phyloP scores from a whole-genome alignment of 2,797 vertebrate genomes.

The Sebastes iracundus region DNA sequence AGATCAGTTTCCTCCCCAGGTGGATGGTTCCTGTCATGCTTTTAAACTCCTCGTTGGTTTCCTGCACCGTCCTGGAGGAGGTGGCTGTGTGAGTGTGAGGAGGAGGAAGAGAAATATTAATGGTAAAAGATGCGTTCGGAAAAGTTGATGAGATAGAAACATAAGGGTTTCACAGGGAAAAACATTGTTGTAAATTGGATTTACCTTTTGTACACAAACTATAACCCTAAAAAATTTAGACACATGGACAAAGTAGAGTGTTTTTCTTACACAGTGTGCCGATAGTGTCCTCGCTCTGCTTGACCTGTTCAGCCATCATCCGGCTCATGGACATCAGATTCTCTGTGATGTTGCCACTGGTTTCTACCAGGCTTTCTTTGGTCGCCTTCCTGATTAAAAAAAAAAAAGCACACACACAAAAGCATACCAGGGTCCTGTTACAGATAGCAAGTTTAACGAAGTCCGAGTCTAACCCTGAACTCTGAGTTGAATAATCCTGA shows the following conservation, averaged over 20 bases:
- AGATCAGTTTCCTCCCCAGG: constrained; percentile 93
- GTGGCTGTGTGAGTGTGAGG: constrained; percentile 72
- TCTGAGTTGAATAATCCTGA: no score
- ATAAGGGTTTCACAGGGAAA: not conserved
- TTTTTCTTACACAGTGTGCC: constrained; percentile 85
- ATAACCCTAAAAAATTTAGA: not conserved
- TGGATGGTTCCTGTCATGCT: constrained; percentile 95
- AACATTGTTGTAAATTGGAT: not conserved
- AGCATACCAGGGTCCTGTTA: not conserved
- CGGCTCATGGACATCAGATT: constrained; percentile 93
- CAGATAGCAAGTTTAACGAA: not conserved
- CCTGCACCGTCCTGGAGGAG: constrained; percentile 92
- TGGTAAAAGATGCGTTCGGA: not conserved
- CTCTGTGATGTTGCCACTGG: constrained; percentile 91
- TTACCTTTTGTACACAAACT: not conserved
- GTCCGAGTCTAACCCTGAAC: no score
- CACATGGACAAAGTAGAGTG: not conserved
- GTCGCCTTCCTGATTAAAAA: constrained; percentile 84
- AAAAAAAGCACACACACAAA: constrained; percentile 10
- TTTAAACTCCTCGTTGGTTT: constrained; percentile 95
- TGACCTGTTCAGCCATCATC: constrained; percentile 96
- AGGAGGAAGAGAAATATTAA: not conserved
- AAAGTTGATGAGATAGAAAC: not conserved
- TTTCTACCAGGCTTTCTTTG: constrained; percentile 92
- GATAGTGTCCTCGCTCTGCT: constrained; percentile 91